Evolutionary conservation across 2,888 invertebrate genomes (phyloP), one percentile per base, ranked within the genome.

Genomic region (Macaria notata): DNA sequence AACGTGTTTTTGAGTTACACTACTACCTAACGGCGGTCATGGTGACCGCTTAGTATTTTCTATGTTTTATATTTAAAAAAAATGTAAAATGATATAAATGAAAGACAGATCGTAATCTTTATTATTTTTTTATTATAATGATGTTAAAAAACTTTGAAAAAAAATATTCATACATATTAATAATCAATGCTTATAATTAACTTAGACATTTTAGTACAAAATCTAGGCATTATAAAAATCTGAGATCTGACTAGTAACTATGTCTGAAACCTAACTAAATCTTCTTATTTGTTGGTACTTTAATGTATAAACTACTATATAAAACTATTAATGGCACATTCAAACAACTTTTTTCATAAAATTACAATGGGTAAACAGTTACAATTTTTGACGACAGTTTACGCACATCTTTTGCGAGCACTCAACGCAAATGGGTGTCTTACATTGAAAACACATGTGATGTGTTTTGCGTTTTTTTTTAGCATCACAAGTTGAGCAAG

Each of bases 1-100:
- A 54, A 54, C 50, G 41, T 50, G 54, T 59, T 45, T 59, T 59
- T 46, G 46, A 53, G 56, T 61, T 45, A 56, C 54, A 61, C 61
- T 46, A 49, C 47, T 46, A 57, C 47, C 48, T 51, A 56, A 46
- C 47, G 41, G 33, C 42, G 41, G 56, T 54, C 54, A 47, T 44
- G 43, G 48, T 42, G 48, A 48, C 54, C 59, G 44, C 49, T 50
- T 44, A 52, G 31, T 48, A 43, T 31, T 45, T 45, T 31, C 45
- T 45, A 36, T 36, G 31, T 31, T 45, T 45, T 45, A 8, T 39
- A 54, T 38, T 29, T 33, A 54, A 48, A 39, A 30, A 36, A 48
- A 44, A 48, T 36, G n/a, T 42, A 54, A 36, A 54, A 43, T 54
- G 47, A 48, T 33, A 36, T 43, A 43, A 54, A 43, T 54, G 47